Conservation (phyloP, 2,888 invertebrate species). For the Trachelus stipa region DNA sequence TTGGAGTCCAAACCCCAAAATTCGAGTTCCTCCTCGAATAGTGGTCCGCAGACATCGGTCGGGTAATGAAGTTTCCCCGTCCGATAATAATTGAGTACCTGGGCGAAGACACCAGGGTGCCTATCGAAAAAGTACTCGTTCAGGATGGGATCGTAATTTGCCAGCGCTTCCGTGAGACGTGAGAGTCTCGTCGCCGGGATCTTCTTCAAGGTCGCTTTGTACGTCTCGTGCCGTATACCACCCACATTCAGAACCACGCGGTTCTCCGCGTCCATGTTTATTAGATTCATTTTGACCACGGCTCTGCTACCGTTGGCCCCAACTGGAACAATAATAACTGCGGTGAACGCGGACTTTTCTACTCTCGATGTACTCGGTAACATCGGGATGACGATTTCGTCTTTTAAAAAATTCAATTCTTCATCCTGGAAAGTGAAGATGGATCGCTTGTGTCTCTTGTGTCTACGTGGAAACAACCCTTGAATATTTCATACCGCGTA, state of each 20-base stretch:
- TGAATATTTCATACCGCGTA: slow-evolving; percentile 38
- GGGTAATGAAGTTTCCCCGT: slow-evolving; percentile 99
- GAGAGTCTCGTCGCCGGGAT: slow-evolving; percentile 96
- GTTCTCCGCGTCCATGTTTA: slow-evolving; percentile 97
- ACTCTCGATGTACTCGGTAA: not conserved
- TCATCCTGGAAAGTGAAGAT: slow-evolving; percentile 6
- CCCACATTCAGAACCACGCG: slow-evolving; percentile 99
- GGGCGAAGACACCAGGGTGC: slow-evolving; percentile 97
- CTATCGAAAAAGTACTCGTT: slow-evolving; percentile 99
- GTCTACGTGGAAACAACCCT: slow-evolving; percentile 26
- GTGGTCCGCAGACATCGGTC: slow-evolving; percentile 97
- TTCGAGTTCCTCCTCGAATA: slow-evolving; percentile 99
- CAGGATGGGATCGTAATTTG: slow-evolving; percentile 98
- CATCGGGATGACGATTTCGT: not conserved
- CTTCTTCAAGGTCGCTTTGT: slow-evolving; percentile 96
- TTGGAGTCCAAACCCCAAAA: slow-evolving; percentile 99
- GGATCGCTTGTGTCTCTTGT: slow-evolving; percentile 26
- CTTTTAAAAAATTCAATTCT: not conserved
- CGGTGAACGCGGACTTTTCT: not conserved
- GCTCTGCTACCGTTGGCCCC: slow-evolving; percentile 63
- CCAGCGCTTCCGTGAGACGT: slow-evolving; percentile 94
- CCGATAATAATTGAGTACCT: slow-evolving; percentile 97
- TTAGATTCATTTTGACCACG: slow-evolving; percentile 80
- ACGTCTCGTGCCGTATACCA: slow-evolving; percentile 97
- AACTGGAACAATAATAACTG: slow-evolving; percentile 27